Percentiles rank a stretch among this genome's conserved stretches.
phyloP scores from a whole-genome alignment of 1,140 invertebrate species.

The Battus philenor region DNA sequence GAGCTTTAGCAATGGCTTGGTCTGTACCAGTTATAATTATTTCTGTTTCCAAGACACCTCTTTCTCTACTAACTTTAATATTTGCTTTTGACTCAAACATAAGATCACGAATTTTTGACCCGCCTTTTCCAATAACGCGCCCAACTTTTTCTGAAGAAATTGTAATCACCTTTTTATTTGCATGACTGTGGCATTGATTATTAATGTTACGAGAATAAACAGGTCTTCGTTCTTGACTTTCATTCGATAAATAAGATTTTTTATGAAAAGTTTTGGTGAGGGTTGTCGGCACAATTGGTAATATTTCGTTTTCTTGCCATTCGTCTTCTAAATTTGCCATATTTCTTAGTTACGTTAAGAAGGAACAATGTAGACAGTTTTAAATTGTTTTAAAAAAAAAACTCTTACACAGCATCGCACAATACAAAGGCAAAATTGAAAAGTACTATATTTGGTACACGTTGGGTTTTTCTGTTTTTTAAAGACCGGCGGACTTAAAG shows the following conservation, averaged over 20 bases:
- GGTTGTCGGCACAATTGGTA: slow-evolving; percentile 22
- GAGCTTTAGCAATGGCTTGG: slow-evolving; percentile 73
- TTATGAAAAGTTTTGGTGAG: slow-evolving; percentile 23
- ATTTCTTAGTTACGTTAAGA: slow-evolving; percentile 16
- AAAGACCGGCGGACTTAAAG: too few relatives aligned
- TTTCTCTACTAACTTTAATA: slow-evolving; percentile 58
- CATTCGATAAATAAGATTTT: too few relatives aligned
- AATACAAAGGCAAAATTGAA: too few relatives aligned
- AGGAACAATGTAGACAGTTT: too few relatives aligned
- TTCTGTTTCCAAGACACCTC: slow-evolving; percentile 52
- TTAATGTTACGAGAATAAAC: too few relatives aligned
- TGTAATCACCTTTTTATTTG: slow-evolving; percentile 47
- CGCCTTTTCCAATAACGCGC: slow-evolving; percentile 80
- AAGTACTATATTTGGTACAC: too few relatives aligned
- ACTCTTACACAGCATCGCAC: too few relatives aligned
- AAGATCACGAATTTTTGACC: slow-evolving; percentile 84
- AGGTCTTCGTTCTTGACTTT: too few relatives aligned
- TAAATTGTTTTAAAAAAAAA: too few relatives aligned
- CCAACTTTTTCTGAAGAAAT: slow-evolving; percentile 58
- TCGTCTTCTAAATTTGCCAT: slow-evolving; percentile 47
- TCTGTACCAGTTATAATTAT: slow-evolving; percentile 75
- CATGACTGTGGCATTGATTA: too few relatives aligned
- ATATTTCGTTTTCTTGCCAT: slow-evolving; percentile 30
- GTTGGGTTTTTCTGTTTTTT: too few relatives aligned
- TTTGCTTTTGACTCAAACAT: slow-evolving; percentile 69